A percentile compares a stretch with the other conserved stretches of the same genome.
Evolutionary conservation across 1,140 invertebrate genomes (phyloP).

Genomic region (Drosophila erecta): DNA sequence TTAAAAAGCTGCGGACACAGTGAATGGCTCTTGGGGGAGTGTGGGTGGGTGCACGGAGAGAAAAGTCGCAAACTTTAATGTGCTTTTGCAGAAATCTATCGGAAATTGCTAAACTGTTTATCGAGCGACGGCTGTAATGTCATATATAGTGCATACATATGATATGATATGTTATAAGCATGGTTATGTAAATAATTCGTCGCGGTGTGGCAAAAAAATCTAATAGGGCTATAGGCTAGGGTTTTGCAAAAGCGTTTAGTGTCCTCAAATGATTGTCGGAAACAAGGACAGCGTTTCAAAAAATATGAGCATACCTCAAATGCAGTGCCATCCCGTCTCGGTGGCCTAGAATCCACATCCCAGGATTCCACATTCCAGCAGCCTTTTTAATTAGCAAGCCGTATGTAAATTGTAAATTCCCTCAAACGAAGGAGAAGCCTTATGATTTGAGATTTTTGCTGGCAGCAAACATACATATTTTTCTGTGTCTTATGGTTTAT

Average conservation of each 20-base stretch:
- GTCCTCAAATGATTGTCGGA: slow-evolving; percentile 46
- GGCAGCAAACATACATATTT: slow-evolving; percentile 10
- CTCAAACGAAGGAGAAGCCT: slow-evolving; percentile 1
- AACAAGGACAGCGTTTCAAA: slow-evolving; percentile 25
- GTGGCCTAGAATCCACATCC: not conserved
- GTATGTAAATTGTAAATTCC: slow-evolving; percentile 16
- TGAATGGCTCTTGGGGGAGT: not conserved
- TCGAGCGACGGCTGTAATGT: too few relatives aligned
- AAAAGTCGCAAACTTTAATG: not conserved
- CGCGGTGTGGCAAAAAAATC: not conserved
- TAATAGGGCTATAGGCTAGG: not conserved
- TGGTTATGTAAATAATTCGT: not conserved
- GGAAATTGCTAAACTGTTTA: too few relatives aligned
- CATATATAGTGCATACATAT: too few relatives aligned
- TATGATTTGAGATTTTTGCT: not conserved
- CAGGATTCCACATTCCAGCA: not conserved
- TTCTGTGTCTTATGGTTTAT: slow-evolving; percentile 12
- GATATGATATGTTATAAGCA: too few relatives aligned
- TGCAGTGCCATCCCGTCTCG: not conserved
- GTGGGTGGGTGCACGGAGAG: not conserved
- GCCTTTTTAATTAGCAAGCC: slow-evolving; percentile 51
- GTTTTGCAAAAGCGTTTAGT: slow-evolving; percentile 54
- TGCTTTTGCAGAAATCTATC: too few relatives aligned
- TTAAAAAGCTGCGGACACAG: slow-evolving; percentile 50
- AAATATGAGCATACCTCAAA: slow-evolving; percentile 16